A percentile compares a stretch with the other conserved stretches of the same genome.
Conservation (phyloP, 2,113 vertebrate genomes). For the Gila orcuttii region DNA sequence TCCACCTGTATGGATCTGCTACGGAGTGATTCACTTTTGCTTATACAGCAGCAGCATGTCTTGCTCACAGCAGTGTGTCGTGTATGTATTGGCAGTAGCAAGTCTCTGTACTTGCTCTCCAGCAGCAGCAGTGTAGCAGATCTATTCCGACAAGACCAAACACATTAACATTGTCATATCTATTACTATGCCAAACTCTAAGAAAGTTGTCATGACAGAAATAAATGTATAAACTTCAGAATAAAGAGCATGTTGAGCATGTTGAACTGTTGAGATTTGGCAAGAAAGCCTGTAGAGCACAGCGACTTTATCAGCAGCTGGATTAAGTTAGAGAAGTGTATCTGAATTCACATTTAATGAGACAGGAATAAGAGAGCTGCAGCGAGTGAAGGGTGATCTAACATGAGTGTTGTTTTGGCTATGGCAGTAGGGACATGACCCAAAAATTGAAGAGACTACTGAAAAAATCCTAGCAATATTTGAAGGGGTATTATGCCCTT, state of each 20-base stretch:
- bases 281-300: constrained; percentile 41
- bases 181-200: not conserved
- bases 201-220: not conserved
- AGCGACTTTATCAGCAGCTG: constrained; percentile 62
- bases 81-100: not conserved
- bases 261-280: constrained; percentile 53
- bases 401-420: not conserved
- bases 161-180: not conserved
- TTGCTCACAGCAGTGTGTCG: too few species aligned
- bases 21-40: too few species aligned
- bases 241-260: constrained; percentile 8
- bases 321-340: constrained; percentile 23
- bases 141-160: not conserved
- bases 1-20: too few species aligned
- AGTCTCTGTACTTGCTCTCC: too few species aligned
- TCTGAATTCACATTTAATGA: constrained; percentile 43
- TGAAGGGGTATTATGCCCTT: too few species aligned
- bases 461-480: not conserved
- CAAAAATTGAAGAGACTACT: not conserved
- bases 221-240: constrained; percentile 5
- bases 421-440: not conserved
- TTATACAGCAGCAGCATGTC: too few species aligned
- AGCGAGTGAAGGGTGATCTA: not conserved
- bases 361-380: not conserved
- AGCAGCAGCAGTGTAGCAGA: not conserved